Evolutionary conservation across 2,113 vertebrate species (phyloP).

Genomic region (Alethe diademata): DNA sequence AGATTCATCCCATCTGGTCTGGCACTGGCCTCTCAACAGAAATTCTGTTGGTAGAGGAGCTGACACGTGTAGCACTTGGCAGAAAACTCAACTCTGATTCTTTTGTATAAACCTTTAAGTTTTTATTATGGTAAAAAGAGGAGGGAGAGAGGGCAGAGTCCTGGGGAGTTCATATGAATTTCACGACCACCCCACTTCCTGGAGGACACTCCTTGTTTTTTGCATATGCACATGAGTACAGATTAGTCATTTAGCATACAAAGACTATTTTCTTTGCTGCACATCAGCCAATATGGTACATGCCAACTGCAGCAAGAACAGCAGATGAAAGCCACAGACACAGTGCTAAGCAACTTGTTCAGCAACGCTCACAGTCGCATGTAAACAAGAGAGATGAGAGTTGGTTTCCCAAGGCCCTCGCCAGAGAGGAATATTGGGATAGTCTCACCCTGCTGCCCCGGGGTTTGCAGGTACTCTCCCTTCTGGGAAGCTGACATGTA

Average conservation of each 20-base stretch:
- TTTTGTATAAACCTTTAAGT: slow-evolving; percentile 20
- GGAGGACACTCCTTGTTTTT: background rate
- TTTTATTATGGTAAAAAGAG: slow-evolving; percentile 38
- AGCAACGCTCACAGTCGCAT: background rate
- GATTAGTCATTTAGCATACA: background rate
- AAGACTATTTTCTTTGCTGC: background rate
- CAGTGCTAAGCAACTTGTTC: slow-evolving; percentile 42
- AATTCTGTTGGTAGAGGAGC: background rate
- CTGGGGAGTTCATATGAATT: background rate
- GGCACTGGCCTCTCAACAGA: background rate
- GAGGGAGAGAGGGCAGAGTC: background rate
- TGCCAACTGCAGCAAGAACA: slow-evolving; percentile 13
- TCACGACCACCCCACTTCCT: background rate
- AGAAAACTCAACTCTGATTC: slow-evolving; percentile 5
- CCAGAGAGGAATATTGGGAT: background rate
- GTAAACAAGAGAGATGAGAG: slow-evolving; percentile 25
- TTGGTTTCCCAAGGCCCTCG: background rate
- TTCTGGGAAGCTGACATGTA: background rate
- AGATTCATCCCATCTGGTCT: background rate
- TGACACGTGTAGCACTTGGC: background rate
- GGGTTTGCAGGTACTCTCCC: background rate
- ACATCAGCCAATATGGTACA: slow-evolving; percentile 6
- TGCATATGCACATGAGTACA: background rate
- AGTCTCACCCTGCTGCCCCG: background rate
- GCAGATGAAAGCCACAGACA: slow-evolving; percentile 50